Evolutionary conservation across 1,140 invertebrate genomes (phyloP).

Genomic region (Drosophila setifemur): DNA sequence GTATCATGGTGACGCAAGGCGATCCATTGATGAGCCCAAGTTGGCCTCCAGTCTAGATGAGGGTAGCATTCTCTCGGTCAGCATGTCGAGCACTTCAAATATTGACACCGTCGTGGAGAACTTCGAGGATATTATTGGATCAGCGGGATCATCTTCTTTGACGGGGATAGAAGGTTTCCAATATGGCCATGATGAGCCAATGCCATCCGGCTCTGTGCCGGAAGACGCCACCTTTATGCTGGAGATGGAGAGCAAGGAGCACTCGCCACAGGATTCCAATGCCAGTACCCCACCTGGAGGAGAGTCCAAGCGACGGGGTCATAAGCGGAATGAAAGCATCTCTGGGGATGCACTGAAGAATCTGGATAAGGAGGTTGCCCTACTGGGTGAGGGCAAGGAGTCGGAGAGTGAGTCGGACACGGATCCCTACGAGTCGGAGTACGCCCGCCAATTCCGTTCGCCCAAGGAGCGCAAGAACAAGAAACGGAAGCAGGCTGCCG

Average conservation of each 20-base stretch:
- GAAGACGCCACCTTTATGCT: conserved; percentile 69
- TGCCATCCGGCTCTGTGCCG: conserved; percentile 47
- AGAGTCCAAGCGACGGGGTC: conserved; percentile 83
- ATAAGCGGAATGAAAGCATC: conserved; percentile 84
- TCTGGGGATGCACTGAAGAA: conserved; percentile 69
- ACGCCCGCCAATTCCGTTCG: conserved; percentile 75
- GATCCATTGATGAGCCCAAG: conserved; percentile 79
- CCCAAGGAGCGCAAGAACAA: conserved; percentile 75
- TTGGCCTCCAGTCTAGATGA: conserved; percentile 85
- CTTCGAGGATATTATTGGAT: conserved; percentile 83
- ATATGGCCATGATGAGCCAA: conserved; percentile 81
- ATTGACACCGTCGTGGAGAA: conserved; percentile 85
- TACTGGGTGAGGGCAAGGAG: conserved; percentile 68
- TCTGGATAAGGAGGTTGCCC: conserved; percentile 57
- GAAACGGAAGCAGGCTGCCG: conserved; percentile 73
- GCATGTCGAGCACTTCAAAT: conserved; percentile 84
- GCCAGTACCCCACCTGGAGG: conserved; percentile 84
- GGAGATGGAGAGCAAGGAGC: conserved; percentile 82
- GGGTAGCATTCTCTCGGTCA: conserved; percentile 84
- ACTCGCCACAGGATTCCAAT: conserved; percentile 83
- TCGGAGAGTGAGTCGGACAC: conserved; percentile 81
- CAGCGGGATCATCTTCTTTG: conserved; percentile 82
- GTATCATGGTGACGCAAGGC: conserved; percentile 63
- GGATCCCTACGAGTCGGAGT: conserved; percentile 81
- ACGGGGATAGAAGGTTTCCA: conserved; percentile 76